These are phyloP conservation scores for Caiman crocodilus DNA, from an alignment of 2,797 vertebrate genomes.

Conservation along the genomic window DNA sequence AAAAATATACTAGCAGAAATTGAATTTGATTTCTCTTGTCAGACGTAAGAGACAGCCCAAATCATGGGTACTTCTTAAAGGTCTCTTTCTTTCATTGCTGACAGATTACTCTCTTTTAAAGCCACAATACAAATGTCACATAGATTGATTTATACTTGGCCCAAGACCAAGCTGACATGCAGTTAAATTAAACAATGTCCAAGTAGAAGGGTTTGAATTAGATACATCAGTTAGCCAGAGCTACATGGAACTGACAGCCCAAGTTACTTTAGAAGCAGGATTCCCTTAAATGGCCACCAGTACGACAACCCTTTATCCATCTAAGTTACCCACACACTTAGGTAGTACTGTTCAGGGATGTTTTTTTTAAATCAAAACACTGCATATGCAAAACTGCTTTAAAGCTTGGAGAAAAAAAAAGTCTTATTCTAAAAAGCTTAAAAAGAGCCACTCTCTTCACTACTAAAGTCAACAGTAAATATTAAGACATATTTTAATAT, in stretches of 20 bases:
- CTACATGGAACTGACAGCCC: background rate
- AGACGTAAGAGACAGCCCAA: background rate
- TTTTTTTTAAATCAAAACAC: background rate
- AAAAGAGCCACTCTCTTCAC: background rate
- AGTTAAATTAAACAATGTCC: background rate
- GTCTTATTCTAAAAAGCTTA: too few species aligned
- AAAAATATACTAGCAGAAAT: background rate
- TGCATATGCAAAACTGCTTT: background rate
- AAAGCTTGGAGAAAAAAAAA: background rate
- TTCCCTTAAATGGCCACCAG: background rate
- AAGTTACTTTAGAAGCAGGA: background rate
- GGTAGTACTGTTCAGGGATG: background rate
- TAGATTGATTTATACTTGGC: background rate
- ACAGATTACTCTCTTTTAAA: background rate
- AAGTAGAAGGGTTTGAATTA: background rate
- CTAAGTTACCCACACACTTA: background rate
- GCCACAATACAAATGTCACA: background rate
- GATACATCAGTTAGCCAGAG: background rate
- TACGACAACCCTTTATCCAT: background rate
- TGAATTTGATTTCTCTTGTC: background rate
- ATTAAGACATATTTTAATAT: background rate
- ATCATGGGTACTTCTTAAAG: background rate
- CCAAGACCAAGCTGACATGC: background rate
- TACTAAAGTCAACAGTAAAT: background rate
- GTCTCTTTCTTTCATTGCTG: background rate